phyloP scores from a whole-genome alignment of 2,797 vertebrate species.

The Melanotaenia nigrans region DNA sequence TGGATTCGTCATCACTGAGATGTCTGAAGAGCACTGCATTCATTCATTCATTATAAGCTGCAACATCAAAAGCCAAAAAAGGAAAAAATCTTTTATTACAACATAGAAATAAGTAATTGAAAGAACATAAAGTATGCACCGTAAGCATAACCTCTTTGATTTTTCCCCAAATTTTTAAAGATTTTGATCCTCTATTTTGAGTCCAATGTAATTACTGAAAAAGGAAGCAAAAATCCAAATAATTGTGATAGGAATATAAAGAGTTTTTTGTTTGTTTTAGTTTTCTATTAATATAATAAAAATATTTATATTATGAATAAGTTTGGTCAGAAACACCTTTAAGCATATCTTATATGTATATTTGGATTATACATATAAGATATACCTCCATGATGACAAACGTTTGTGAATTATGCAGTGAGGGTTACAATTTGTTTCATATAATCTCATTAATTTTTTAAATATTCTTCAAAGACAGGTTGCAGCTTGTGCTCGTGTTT shows the following conservation, averaged over 20 bases:
- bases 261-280: no score
- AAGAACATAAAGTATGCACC: neutral
- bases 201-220: neutral
- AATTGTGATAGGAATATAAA: no score
- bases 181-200: neutral
- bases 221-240: neutral
- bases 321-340: neutral
- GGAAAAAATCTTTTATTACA: neutral
- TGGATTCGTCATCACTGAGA: conserved; percentile 20
- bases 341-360: neutral
- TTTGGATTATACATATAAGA: neutral
- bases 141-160: no score
- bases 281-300: no score
- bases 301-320: neutral
- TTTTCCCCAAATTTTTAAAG: neutral
- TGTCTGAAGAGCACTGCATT: conserved; percentile 18
- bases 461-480: neutral
- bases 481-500: neutral
- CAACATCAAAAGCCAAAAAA: neutral
- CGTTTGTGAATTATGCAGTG: neutral
- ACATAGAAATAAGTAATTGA: neutral
- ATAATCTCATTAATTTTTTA: neutral
- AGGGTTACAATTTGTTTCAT: neutral
- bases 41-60: conserved; percentile 50
- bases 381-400: neutral